Evolutionary conservation across 2,797 vertebrate genomes (phyloP).

Genomic region (Anguilla marmorata): DNA sequence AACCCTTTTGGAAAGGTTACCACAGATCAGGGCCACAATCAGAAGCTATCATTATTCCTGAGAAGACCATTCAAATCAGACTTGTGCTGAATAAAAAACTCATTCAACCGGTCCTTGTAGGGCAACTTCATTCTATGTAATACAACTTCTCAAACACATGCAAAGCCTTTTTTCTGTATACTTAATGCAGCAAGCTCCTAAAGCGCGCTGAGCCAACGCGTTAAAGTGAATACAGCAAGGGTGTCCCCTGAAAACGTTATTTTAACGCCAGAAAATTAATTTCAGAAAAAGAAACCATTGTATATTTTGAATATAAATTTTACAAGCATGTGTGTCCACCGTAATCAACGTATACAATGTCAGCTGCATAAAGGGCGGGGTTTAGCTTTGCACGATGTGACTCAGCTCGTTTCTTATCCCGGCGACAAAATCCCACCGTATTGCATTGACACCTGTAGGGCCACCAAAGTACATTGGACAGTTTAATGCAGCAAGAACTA

Average conservation of each 20-base stretch:
- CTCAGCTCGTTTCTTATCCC: neutral
- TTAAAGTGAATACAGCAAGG: neutral
- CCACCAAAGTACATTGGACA: neutral
- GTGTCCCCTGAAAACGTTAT: neutral
- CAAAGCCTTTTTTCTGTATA: neutral
- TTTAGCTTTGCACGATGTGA: neutral
- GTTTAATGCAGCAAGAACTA: neutral
- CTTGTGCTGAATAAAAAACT: neutral
- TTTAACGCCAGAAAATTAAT: neutral
- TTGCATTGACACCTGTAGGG: constrained; percentile 5
- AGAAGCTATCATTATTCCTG: neutral
- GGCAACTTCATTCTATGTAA: neutral
- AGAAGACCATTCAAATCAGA: neutral
- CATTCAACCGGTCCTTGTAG: neutral
- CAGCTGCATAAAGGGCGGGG: neutral
- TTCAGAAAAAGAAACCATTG: neutral
- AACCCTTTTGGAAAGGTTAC: neutral
- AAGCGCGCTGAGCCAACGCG: neutral
- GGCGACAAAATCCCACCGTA: neutral
- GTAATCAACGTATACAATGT: neutral
- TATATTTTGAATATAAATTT: neutral
- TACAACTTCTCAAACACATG: neutral
- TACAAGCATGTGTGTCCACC: neutral
- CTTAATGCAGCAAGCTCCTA: neutral
- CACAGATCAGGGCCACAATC: neutral